Percentiles rank a stretch among this genome's conserved stretches.
Evolutionary conservation across 2,888 invertebrate species (phyloP).

Genomic region (Pyralis farinalis): DNA sequence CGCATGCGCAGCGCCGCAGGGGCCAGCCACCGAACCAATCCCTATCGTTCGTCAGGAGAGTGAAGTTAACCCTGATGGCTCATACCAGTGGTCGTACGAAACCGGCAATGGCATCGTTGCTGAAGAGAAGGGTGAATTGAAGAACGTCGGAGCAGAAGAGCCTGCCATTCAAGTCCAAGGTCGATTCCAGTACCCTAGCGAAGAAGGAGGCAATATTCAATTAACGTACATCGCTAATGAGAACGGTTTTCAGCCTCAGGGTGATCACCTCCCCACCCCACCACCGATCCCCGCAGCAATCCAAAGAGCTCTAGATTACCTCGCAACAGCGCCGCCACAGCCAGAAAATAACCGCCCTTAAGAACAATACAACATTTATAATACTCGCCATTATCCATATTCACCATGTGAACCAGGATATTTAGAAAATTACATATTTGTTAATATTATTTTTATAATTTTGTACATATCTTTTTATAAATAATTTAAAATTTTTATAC

Average conservation of each 20-base stretch:
- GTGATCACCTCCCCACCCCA: constrained; percentile 82
- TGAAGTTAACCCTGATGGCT: constrained; percentile 81
- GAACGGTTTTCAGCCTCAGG: constrained; percentile 85
- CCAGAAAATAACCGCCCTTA: constrained; percentile 39
- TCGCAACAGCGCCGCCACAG: constrained; percentile 83
- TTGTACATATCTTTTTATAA: constrained; percentile 21
- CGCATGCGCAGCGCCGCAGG: constrained; percentile 61
- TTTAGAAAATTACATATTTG: constrained; percentile 11
- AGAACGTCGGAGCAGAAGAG: constrained; percentile 76
- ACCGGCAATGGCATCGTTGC: constrained; percentile 84
- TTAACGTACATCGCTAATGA: constrained; percentile 85
- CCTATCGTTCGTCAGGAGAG: constrained; percentile 78
- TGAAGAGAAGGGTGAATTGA: constrained; percentile 77
- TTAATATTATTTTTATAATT: constrained; percentile 12
- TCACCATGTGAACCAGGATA: constrained; percentile 22
- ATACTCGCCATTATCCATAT: constrained; percentile 14
- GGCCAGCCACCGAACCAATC: constrained; percentile 47
- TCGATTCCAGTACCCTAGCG: constrained; percentile 82
- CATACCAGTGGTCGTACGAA: constrained; percentile 80
- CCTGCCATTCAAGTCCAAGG: constrained; percentile 81
- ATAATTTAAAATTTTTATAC: constrained; percentile 22
- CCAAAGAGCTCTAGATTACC: constrained; percentile 83
- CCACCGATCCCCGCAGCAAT: constrained; percentile 87
- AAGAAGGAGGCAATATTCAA: constrained; percentile 82
- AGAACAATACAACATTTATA: constrained; percentile 12